Base-by-base conservation (phyloP, 2,888 invertebrate species). In the Cantharis flavilabris region DNA sequence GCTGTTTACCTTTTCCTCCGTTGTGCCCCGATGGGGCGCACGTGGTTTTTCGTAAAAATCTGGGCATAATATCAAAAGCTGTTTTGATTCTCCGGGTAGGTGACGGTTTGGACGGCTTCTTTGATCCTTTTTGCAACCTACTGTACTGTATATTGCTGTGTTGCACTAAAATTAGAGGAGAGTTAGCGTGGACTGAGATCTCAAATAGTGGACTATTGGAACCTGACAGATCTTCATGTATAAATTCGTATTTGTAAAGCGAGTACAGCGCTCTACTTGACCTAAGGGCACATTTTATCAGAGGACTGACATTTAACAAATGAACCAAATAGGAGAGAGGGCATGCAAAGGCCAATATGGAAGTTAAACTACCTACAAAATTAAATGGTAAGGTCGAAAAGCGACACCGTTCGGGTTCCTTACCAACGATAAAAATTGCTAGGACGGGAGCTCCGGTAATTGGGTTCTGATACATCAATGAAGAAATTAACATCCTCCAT, bases 361-460 rank as follows among this genome's bases (percentile, higher is more conserved):
- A 92, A 65, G 92, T 90, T 76, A 92, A 85, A 85, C 92, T 92
- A 76, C 92, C 93, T 91, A 87, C 76, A 90, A 81, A 88, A 63
- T 23, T 23, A 72, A 76, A 80, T n/a, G n/a, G n/a, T 49, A n/a
- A 49, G 49, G 49, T 49, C 49, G n/a, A 2, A 9, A 49, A 49
- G n/a, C 5, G n/a, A n/a, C n/a, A n/a, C 7, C 0, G 1, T 7
- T n/a, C n/a, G n/a, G 9, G 2, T 49, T 49, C 2, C 49, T 49
- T 82, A 91, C 92, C 92, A 84, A 91, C 92, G 74, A 91, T 91
- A 83, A 92, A 92, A 49, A 92, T 91, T n/a, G 92, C 92, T 26
- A 92, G 84, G 2, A 92, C 91, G 3, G 92, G 92, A 79, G 92
- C 92, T 30, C 92, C 92, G 67, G 92, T 92, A 10, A 91, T 89